A percentile compares a stretch with the other conserved stretches of the same genome.
Evolutionary conservation across 1,140 invertebrate genomes (phyloP).

Genomic region (Rhopalosiphum padi): DNA sequence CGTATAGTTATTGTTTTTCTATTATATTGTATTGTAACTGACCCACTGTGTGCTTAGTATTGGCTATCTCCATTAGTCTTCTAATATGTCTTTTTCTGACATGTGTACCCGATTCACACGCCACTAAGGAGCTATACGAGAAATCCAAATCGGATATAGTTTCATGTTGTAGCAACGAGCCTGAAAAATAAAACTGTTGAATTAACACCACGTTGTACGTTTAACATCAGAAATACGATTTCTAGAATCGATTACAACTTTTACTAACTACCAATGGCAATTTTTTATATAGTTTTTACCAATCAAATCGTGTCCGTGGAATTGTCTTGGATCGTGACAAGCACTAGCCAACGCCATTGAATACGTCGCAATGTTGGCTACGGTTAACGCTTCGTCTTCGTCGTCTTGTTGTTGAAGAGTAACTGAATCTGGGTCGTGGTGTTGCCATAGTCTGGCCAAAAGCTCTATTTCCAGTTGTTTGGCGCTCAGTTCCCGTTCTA

Average conservation of each 20-base stretch:
- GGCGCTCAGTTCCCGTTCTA: conserved; percentile 78
- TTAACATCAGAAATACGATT: background rate
- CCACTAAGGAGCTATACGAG: conserved; percentile 71
- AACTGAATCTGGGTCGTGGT: conserved; percentile 64
- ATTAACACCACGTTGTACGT: background rate
- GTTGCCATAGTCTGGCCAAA: conserved; percentile 79
- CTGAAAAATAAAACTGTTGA: conserved; percentile 59
- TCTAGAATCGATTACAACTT: background rate
- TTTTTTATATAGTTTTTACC: conserved; percentile 62
- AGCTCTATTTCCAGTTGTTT: conserved; percentile 86
- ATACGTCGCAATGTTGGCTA: conserved; percentile 76
- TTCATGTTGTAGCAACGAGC: conserved; percentile 74
- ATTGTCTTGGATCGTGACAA: conserved; percentile 81
- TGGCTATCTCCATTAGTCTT: conserved; percentile 71
- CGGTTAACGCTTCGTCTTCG: conserved; percentile 71
- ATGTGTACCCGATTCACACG: conserved; percentile 81
- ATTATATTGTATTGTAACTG: conserved; percentile 3
- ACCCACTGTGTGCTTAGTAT: conserved; percentile 60
- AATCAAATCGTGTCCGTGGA: conserved; percentile 81
- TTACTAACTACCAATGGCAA: background rate
- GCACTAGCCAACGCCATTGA: conserved; percentile 77
- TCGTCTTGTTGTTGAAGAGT: conserved; percentile 50
- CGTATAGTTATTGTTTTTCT: background rate
- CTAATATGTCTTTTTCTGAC: conserved; percentile 79
- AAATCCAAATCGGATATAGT: conserved; percentile 73